phyloP scores from a whole-genome alignment of 2,797 vertebrate genomes.

The Bovichtus variegatus region DNA sequence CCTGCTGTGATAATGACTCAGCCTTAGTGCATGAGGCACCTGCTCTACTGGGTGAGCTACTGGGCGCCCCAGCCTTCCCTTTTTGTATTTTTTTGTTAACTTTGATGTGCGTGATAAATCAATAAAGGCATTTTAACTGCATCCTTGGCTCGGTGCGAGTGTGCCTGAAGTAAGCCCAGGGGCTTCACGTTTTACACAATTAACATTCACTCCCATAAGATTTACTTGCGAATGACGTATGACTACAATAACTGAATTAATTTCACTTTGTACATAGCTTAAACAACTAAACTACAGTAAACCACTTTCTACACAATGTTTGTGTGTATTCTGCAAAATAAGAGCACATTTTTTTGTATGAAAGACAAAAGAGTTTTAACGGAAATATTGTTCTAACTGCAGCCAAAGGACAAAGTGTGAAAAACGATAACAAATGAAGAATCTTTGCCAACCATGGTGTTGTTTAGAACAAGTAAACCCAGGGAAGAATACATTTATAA shows the following conservation, averaged over 20 bases:
- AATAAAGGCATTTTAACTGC: too few relatives aligned
- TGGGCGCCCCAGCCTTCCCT: too few relatives aligned
- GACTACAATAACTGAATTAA: not conserved
- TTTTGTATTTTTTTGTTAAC: too few relatives aligned
- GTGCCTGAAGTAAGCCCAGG: too few relatives aligned
- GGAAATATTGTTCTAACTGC: constrained; percentile 10
- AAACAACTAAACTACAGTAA: not conserved
- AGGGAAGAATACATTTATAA: constrained; percentile 26
- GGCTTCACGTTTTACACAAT: not conserved
- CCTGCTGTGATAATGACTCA: too few relatives aligned
- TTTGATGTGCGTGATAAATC: too few relatives aligned
- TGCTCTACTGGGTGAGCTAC: too few relatives aligned
- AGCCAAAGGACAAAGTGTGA: constrained; percentile 45
- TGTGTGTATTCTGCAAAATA: constrained; percentile 6
- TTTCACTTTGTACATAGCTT: not conserved
- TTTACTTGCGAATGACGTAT: not conserved
- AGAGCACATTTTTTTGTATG: constrained; percentile 8
- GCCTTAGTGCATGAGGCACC: too few relatives aligned
- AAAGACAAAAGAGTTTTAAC: not conserved
- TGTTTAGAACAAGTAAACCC: constrained; percentile 18
- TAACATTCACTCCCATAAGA: constrained; percentile 6
- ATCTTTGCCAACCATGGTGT: constrained; percentile 1
- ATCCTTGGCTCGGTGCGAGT: too few relatives aligned
- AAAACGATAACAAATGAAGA: constrained; percentile 32
- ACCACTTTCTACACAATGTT: not conserved